These are phyloP conservation scores for Dreissena rostriformis DNA, from an alignment of 1,140 invertebrate species.

Conservation along the genomic window DNA sequence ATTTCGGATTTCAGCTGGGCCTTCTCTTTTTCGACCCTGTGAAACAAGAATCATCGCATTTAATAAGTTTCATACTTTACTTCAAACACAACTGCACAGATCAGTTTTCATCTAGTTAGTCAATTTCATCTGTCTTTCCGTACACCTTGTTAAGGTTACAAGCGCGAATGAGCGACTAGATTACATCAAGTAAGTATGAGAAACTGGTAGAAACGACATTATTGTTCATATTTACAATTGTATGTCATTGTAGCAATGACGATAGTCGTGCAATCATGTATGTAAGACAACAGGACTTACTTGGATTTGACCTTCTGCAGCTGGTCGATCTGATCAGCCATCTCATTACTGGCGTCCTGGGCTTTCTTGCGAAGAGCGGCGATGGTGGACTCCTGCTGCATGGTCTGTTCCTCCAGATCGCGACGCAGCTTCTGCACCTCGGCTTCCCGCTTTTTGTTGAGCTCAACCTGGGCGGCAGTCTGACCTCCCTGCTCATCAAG, in stretches of 20 bases:
- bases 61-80: neutral
- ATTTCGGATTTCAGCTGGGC: constrained; percentile 94
- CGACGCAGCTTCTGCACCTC: constrained; percentile 98
- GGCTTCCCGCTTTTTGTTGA: constrained; percentile 99
- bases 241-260: neutral
- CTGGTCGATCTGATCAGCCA: constrained; percentile 99
- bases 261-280: neutral
- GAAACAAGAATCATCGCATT: constrained; percentile 29
- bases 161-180: neutral
- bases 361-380: constrained; percentile 99
- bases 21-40: constrained; percentile 98
- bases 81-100: too few relatives aligned
- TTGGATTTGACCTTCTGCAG: constrained; percentile 99
- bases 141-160: neutral
- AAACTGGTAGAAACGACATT: neutral
- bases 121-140: neutral
- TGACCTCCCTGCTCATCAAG: constrained; percentile 99
- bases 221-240: neutral
- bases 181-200: neutral
- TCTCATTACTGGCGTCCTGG: constrained; percentile 94
- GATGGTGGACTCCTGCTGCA: constrained; percentile 97
- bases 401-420: constrained; percentile 98
- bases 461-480: constrained; percentile 97
- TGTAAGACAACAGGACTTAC: constrained; percentile 85
- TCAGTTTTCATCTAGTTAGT: neutral